Evolutionary conservation across 2,888 invertebrate genomes (phyloP), one percentile per base, ranked within the genome.

Genomic region (Lissonota sp.): DNA sequence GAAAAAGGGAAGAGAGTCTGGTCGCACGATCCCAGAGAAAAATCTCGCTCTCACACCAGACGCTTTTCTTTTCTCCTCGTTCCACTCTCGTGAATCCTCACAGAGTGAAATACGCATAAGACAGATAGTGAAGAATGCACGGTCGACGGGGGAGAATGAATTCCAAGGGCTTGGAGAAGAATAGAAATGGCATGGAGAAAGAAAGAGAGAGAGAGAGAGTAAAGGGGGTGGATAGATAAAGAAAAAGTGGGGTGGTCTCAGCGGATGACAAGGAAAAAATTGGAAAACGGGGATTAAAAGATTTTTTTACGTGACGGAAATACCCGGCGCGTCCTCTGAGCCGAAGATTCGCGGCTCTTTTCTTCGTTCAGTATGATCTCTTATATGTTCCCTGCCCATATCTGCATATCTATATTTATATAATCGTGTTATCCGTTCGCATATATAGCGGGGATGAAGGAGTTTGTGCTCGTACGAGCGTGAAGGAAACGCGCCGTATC

Each of bases 221-320:
- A n/a, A 14, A 10, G 14, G 14, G 14, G 8, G 44, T 7, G 49
- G 64, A 70, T 64, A 40, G 58, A n/a, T n/a, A 44, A 26, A 26
- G 26, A 26, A 26, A 26, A 26, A 26, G 26, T 3, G 26, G 42
- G 58, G 70, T 76, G 71, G 64, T 73, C 74, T 67, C 53, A 79
- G 79, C 75, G 84, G 84, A 85, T 87, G 88, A 87, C 87, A 85
- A 84, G 71, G 69, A 78, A 86, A 86, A 87, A 86, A 87, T 88
- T 85, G 87, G 86, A 87, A 86, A 87, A 86, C 85, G 83, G 70
- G 78, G 80, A 82, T 83, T 86, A 86, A 86, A 86, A 86, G 84
- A 86, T 84, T 83, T 86, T 83, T 80, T 78, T 81, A 81, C 81
- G 81, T 81, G 81, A 81, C 81, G 66, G 70, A 78, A 67, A 81